Percentiles rank a stretch among this genome's conserved stretches.
Conservation (phyloP, 2,113 vertebrate genomes). For the Clarias magur region DNA sequence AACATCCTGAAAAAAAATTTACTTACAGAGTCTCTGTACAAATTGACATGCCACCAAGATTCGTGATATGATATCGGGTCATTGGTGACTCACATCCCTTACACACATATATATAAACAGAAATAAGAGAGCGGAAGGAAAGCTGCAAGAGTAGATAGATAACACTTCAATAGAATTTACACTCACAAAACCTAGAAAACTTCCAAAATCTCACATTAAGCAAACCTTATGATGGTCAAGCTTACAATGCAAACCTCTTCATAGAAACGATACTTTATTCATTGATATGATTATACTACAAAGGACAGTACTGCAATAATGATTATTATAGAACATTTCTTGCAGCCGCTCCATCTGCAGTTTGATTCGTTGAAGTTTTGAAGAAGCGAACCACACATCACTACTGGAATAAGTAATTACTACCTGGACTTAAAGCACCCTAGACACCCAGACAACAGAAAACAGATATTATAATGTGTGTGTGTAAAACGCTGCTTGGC, state of each 20-base stretch:
- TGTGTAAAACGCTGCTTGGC: conserved; percentile 19
- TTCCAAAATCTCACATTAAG: background rate
- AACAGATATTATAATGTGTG: conserved; percentile 37
- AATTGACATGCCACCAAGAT: too few species aligned
- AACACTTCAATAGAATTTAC: background rate
- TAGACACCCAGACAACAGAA: conserved; percentile 36
- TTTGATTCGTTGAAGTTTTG: background rate
- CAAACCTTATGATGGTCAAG: background rate
- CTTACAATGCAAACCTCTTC: background rate
- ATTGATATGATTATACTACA: background rate
- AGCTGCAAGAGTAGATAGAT: background rate
- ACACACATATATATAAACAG: background rate
- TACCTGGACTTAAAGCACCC: conserved; percentile 21
- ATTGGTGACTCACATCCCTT: too few species aligned
- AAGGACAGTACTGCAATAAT: background rate
- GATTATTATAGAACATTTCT: background rate
- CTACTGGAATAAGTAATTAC: conserved; percentile 41
- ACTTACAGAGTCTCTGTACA: too few species aligned
- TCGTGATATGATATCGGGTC: too few species aligned
- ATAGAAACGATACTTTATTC: background rate
- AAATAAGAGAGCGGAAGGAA: background rate
- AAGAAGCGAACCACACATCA: conserved; percentile 20
- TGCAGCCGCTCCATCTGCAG: background rate
- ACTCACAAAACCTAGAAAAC: background rate
- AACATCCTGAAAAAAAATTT: too few species aligned